Conservation (phyloP, 2,113 vertebrate species). For the Gracilinanus agilis region DNA sequence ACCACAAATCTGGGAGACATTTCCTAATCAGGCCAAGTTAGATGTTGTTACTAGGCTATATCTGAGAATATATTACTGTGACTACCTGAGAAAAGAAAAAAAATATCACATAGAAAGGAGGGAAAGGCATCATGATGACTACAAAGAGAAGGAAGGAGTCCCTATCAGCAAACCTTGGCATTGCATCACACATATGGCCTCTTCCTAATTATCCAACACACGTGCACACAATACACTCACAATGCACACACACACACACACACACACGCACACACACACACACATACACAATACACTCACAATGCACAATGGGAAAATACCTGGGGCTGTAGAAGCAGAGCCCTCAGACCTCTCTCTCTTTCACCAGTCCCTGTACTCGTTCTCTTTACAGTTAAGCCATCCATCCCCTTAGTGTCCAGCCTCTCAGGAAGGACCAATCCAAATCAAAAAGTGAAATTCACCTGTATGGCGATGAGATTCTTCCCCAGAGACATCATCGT, state of each 20-base stretch:
- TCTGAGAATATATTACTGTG: neutral
- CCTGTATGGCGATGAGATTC: constrained; percentile 47
- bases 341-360: neutral
- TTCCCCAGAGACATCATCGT: neutral
- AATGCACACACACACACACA: too few species aligned
- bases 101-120: neutral
- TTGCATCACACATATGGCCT: neutral
- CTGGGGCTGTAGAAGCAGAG: neutral
- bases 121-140: neutral
- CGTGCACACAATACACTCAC: too few species aligned
- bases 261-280: too few species aligned
- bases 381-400: constrained; percentile 56
- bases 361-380: neutral
- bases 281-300: too few species aligned
- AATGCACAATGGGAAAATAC: neutral
- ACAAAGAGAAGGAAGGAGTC: neutral
- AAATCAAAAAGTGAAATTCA: neutral
- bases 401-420: rapidly evolving
- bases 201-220: too few species aligned
- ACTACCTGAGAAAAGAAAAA: neutral
- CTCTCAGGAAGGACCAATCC: neutral
- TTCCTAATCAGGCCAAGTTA: neutral
- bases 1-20: neutral
- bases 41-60: neutral
- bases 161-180: neutral